A percentile compares a stretch with the other conserved stretches of the same genome.
Evolutionary conservation across 1,140 invertebrate genomes (phyloP).

Genomic region (Drosophila fuyamai): DNA sequence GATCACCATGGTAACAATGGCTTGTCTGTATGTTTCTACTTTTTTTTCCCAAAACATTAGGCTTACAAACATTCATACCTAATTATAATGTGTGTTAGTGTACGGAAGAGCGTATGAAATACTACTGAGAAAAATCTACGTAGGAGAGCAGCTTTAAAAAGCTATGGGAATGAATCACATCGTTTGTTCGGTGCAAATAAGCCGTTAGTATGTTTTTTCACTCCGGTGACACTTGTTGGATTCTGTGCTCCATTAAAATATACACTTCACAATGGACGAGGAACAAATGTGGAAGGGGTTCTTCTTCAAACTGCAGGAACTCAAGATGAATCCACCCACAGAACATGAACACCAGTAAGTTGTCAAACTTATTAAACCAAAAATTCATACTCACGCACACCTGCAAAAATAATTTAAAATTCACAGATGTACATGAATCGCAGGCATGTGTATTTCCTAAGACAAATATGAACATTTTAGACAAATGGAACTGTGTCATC

Average conservation of each 20-base stretch:
- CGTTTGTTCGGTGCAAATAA: conserved; percentile 31
- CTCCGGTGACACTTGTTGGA: conserved; percentile 43
- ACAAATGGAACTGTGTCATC: conserved; percentile 23
- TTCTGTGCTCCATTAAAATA: conserved; percentile 23
- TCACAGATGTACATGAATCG: conserved; percentile 10
- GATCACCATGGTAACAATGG: conserved; percentile 38
- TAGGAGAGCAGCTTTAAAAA: conserved; percentile 32
- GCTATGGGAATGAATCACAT: conserved; percentile 29
- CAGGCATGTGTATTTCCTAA: conserved; percentile 27
- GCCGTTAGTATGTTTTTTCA: conserved; percentile 40
- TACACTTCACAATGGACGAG: conserved; percentile 84
- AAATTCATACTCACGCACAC: conserved; percentile 10
- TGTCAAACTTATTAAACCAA: conserved; percentile 5
- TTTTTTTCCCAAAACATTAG: conserved; percentile 15
- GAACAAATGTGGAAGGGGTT: conserved; percentile 90
- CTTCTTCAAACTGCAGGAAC: conserved; percentile 87
- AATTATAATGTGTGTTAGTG: conserved; percentile 29
- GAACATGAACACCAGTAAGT: conserved; percentile 88
- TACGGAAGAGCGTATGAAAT: conserved; percentile 40
- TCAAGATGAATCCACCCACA: conserved; percentile 86
- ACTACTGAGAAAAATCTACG: conserved; percentile 44
- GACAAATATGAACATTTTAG: conserved; percentile 25
- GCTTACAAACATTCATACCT: conserved; percentile 11
- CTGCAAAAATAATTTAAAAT: conserved; percentile 5
- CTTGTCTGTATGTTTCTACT: not conserved